Evolutionary conservation across 2,797 vertebrate genomes (phyloP).

Genomic region (Periparus ater): DNA sequence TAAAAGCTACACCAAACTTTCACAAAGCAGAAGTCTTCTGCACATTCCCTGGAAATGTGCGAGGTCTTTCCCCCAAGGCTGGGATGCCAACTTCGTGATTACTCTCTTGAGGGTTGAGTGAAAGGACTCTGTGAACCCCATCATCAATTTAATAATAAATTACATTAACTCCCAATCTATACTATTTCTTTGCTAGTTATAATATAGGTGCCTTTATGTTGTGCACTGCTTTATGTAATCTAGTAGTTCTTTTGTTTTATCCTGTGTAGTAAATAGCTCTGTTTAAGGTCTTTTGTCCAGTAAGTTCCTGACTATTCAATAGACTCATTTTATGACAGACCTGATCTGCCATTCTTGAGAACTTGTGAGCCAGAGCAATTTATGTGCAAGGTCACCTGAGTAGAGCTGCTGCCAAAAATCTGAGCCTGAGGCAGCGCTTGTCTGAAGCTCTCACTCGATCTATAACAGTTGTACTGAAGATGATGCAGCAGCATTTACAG

Average conservation of each 20-base stretch:
- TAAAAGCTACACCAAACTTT: neutral
- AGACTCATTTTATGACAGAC: neutral
- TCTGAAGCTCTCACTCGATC: neutral
- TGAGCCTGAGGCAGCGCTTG: neutral
- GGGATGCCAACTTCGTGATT: rapidly evolving
- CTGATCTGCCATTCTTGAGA: neutral
- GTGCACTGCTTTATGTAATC: neutral
- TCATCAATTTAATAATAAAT: neutral
- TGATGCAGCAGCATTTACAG: neutral
- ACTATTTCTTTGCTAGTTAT: neutral
- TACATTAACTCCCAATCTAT: neutral
- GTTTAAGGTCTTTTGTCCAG: neutral
- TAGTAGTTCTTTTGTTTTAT: neutral
- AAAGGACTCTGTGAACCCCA: neutral
- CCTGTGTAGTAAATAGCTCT: neutral
- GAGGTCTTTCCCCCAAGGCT: neutral
- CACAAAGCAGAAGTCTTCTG: neutral
- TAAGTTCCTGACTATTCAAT: neutral
- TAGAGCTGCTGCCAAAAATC: neutral
- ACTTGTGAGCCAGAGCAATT: neutral
- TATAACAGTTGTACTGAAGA: neutral
- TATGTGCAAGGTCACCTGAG: neutral
- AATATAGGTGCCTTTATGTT: neutral
- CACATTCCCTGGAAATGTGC: neutral
- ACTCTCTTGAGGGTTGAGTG: neutral